Evolutionary conservation across 2,797 vertebrate genomes (phyloP).

Genomic region (Enteromius afrohamiltoni): DNA sequence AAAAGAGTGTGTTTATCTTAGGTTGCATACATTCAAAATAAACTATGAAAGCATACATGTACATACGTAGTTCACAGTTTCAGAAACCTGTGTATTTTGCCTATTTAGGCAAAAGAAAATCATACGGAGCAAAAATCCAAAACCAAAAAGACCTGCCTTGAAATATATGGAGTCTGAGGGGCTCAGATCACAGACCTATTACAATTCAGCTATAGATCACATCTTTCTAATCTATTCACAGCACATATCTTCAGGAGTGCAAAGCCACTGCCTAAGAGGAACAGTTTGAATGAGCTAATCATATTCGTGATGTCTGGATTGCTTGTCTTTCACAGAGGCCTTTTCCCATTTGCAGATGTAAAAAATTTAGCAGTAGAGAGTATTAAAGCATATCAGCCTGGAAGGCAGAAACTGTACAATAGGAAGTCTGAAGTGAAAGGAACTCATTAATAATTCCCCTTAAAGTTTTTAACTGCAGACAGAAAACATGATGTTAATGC

Average conservation of each 20-base stretch:
- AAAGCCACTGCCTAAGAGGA: conserved; percentile 20
- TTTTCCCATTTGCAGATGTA: neutral
- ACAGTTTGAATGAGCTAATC: conserved; percentile 38
- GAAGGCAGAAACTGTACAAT: conserved; percentile 29
- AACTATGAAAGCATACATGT: neutral
- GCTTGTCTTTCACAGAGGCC: conserved; percentile 9
- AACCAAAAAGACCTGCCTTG: neutral
- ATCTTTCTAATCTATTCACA: conserved; percentile 29
- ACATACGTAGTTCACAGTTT: neutral
- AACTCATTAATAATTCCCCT: conserved; percentile 29
- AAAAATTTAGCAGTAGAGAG: conserved; percentile 4
- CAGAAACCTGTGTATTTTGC: neutral
- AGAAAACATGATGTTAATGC: neutral
- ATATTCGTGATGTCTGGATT: conserved; percentile 17
- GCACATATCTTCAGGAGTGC: conserved; percentile 7
- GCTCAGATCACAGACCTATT: neutral
- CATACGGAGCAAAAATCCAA: neutral
- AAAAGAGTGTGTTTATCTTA: neutral
- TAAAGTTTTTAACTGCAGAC: conserved; percentile 8
- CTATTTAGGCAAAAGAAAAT: neutral
- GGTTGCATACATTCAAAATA: neutral
- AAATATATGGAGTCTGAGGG: neutral
- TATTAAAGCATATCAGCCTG: conserved; percentile 5
- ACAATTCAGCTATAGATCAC: conserved; percentile 12
- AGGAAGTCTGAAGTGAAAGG: conserved; percentile 2